A percentile compares a stretch with the other conserved stretches of the same genome.
Conservation (phyloP, 2,888 invertebrate species). For the Chaitophorus viminalis region DNA sequence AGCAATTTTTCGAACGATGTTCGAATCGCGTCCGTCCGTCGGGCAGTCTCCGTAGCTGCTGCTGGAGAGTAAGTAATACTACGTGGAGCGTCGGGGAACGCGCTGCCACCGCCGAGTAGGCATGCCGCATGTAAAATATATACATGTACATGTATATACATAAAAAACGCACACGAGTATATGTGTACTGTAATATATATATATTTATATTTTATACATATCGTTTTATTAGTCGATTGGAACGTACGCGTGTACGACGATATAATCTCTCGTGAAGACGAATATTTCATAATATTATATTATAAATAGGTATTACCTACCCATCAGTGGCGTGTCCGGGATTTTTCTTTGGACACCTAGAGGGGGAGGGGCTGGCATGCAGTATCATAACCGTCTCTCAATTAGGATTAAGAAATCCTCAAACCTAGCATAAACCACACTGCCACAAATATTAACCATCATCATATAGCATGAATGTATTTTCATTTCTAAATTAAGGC, state of each 20-base stretch:
- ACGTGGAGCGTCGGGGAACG: background rate
- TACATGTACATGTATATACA: background rate
- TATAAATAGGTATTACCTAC: background rate
- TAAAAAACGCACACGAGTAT: background rate
- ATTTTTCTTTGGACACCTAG: too few species aligned
- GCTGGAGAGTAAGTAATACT: background rate
- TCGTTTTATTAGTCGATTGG: background rate
- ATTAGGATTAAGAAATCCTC: too few species aligned
- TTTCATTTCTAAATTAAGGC: too few species aligned
- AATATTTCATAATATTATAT: background rate
- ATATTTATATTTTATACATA: too few species aligned
- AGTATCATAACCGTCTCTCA: too few species aligned
- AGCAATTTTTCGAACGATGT: slow-evolving; percentile 36
- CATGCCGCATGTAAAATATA: background rate
- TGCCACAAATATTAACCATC: too few species aligned
- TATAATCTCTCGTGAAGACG: background rate
- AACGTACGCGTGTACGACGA: background rate
- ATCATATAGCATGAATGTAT: too few species aligned
- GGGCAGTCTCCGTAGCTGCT: background rate
- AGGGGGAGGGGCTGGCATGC: too few species aligned
- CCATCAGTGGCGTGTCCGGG: too few species aligned
- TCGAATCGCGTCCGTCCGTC: slow-evolving; percentile 10
- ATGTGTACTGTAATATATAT: background rate
- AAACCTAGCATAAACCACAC: too few species aligned
- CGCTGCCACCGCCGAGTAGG: background rate